Evolutionary conservation across 2,797 vertebrate genomes (phyloP).

Genomic region (Hafferia zeledoni): DNA sequence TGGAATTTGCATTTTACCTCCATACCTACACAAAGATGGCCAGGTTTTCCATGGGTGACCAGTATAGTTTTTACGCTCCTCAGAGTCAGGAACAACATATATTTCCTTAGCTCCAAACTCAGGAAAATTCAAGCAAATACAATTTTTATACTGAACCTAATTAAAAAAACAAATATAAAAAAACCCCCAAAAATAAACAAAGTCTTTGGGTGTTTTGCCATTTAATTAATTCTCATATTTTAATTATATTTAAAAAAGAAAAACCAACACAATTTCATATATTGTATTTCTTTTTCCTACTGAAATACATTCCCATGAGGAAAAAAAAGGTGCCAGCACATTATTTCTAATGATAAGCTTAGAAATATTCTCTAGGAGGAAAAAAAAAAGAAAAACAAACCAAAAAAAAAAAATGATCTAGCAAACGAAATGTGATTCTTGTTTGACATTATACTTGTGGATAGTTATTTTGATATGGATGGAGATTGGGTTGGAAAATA

Average conservation of each 20-base stretch:
- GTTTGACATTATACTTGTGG: neutral
- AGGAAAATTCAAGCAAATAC: neutral
- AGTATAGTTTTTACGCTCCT: neutral
- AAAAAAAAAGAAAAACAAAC: fast-evolving
- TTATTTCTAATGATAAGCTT: neutral
- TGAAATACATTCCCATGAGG: neutral
- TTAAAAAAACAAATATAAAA: neutral
- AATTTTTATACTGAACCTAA: neutral
- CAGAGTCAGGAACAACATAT: neutral
- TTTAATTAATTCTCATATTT: neutral
- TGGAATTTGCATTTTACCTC: neutral
- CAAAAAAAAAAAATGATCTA: too few species aligned
- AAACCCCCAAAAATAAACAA: too few species aligned
- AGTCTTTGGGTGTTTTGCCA: neutral
- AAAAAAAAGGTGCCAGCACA: neutral
- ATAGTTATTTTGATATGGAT: neutral
- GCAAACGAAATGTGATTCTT: neutral
- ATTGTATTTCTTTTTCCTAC: neutral
- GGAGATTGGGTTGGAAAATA: neutral
- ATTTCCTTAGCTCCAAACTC: neutral
- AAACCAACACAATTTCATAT: fast-evolving
- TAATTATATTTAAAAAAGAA: neutral
- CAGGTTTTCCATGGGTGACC: neutral
- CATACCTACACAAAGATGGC: neutral
- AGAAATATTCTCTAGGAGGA: neutral